Conservation (phyloP, 1,140 invertebrate species). For the Onthophagus taurus region DNA sequence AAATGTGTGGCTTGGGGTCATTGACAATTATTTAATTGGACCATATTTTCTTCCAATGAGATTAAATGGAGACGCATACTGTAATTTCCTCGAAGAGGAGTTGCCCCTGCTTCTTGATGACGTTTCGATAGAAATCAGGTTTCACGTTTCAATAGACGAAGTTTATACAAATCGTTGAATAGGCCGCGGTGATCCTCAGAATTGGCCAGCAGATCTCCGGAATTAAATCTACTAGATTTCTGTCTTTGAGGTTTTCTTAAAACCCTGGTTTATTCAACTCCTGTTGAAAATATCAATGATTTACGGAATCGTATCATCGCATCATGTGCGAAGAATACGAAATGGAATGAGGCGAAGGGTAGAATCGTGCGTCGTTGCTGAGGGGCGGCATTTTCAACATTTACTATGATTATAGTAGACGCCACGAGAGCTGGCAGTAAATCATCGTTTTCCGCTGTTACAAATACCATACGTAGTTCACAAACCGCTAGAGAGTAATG, state of each 20-base stretch:
- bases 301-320: constrained; percentile 1
- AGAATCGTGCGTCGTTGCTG: too few species aligned
- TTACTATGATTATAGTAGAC: too few species aligned
- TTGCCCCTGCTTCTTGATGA: constrained; percentile 6
- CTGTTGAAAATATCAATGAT: neutral
- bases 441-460: too few species aligned
- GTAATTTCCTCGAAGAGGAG: constrained; percentile 4
- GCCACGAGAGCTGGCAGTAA: too few species aligned
- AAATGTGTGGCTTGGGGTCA: constrained; percentile 14
- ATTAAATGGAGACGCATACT: constrained; percentile 5
- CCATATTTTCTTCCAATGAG: constrained; percentile 7
- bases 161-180: constrained; percentile 6
- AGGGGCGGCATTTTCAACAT: too few species aligned
- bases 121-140: neutral
- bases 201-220: constrained; percentile 2
- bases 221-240: neutral
- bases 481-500: too few species aligned
- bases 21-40: constrained; percentile 16
- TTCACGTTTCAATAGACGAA: neutral
- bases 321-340: too few species aligned
- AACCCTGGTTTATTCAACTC: neutral
- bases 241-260: neutral
- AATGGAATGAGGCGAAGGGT: too few species aligned
- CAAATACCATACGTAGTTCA: too few species aligned
- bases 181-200: constrained; percentile 3